A percentile compares a stretch with the other conserved stretches of the same genome.
Evolutionary conservation across 2,888 invertebrate genomes (phyloP).

Genomic region (Chironomus tentans): DNA sequence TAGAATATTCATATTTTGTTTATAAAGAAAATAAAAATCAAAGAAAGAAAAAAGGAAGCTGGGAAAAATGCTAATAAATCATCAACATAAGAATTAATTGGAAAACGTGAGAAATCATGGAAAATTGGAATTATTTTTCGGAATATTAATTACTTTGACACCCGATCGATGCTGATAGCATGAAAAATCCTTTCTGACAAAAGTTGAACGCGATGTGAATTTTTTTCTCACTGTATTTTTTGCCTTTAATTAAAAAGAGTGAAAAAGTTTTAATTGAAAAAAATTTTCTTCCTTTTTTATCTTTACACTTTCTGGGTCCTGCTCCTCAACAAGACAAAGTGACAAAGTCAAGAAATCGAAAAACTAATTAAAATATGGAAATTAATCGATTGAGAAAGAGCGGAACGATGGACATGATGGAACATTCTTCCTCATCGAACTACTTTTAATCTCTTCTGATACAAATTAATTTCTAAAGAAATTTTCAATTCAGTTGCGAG

Average conservation of each 20-base stretch:
- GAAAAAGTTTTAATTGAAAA: conserved; percentile 22
- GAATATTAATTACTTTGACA: conserved; percentile 15
- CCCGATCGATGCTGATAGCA: not conserved
- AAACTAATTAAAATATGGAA: conserved; percentile 26
- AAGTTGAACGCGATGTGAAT: not conserved
- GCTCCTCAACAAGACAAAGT: not conserved
- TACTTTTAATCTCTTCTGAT: conserved; percentile 12
- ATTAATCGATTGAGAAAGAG: conserved; percentile 14
- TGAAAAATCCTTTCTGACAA: conserved; percentile 9
- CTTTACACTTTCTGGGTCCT: not conserved
- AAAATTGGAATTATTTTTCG: conserved; percentile 18
- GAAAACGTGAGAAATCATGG: conserved; percentile 25
- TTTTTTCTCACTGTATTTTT: not conserved
- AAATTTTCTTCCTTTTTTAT: conserved; percentile 8
- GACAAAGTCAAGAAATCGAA: conserved; percentile 12
- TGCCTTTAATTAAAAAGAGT: conserved; percentile 19
- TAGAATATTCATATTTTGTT: too few species aligned
- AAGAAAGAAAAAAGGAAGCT: not conserved
- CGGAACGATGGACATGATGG: conserved; percentile 2
- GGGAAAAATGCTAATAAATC: conserved; percentile 2
- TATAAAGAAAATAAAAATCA: too few species aligned
- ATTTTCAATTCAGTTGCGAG: too few species aligned
- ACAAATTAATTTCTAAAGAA: conserved; percentile 11
- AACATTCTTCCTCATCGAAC: conserved; percentile 5
- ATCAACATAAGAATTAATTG: conserved; percentile 6